Evolutionary conservation across 2,888 invertebrate species (phyloP).

Genomic region (Cataglyphis altisquamis): DNA sequence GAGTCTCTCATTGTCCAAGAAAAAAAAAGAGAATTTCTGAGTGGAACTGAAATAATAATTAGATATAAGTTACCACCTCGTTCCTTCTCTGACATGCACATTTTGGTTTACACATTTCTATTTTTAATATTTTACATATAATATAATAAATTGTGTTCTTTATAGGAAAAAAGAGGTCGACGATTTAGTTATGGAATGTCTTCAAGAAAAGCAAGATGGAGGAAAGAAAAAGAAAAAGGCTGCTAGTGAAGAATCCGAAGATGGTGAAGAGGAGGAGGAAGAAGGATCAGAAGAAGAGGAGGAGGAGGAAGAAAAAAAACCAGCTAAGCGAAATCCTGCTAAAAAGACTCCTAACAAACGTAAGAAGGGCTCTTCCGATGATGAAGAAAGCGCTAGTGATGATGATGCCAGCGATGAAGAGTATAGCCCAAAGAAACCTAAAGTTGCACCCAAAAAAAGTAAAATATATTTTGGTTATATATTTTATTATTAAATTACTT

Average conservation of each 20-base stretch:
- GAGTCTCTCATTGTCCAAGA: conserved; percentile 78
- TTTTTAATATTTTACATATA: background rate
- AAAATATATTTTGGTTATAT: conserved; percentile 43
- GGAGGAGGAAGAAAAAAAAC: conserved; percentile 88
- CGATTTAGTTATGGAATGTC: conserved; percentile 93
- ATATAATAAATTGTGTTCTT: background rate
- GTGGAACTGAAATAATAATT: conserved; percentile 74
- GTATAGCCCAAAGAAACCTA: conserved; percentile 88
- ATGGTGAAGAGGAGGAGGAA: conserved; percentile 87
- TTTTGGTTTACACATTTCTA: background rate
- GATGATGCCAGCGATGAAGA: conserved; percentile 88
- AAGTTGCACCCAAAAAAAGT: conserved; percentile 87
- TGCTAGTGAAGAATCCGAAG: conserved; percentile 86
- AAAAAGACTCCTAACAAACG: conserved; percentile 87
- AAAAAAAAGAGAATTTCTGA: conserved; percentile 82
- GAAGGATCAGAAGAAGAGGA: conserved; percentile 87
- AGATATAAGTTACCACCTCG: conserved; percentile 80
- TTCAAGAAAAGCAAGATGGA: conserved; percentile 86
- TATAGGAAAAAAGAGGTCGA: conserved; percentile 95
- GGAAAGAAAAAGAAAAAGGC: conserved; percentile 86
- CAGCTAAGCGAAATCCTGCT: conserved; percentile 87
- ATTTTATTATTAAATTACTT: background rate
- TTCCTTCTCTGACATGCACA: conserved; percentile 83
- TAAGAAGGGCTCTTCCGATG: conserved; percentile 87
- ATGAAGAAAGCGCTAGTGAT: conserved; percentile 87